Evolutionary conservation across 2,888 invertebrate genomes (phyloP).

Genomic region (Poecilus cupreus): DNA sequence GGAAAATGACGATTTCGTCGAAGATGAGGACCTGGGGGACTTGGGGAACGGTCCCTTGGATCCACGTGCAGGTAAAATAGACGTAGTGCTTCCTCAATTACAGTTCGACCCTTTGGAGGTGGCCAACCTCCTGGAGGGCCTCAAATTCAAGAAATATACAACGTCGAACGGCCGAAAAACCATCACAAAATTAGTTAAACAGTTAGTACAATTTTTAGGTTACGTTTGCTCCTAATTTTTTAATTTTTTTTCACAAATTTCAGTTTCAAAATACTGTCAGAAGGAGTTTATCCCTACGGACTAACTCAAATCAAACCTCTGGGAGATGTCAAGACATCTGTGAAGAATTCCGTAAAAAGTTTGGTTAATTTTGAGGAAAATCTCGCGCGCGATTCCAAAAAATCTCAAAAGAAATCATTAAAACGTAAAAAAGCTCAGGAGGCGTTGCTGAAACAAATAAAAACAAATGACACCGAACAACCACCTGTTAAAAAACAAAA

Average conservation of each 20-base stretch:
- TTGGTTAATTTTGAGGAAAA: constrained; percentile 69
- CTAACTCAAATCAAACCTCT: constrained; percentile 74
- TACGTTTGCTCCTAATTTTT: neutral
- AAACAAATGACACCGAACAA: neutral
- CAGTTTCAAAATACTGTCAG: constrained; percentile 78
- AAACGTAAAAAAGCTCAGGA: constrained; percentile 62
- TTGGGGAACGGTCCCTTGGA: constrained; percentile 71
- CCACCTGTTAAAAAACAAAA: constrained; percentile 19
- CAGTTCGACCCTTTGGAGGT: constrained; percentile 78
- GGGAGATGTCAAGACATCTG: constrained; percentile 65
- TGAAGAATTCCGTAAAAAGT: constrained; percentile 68
- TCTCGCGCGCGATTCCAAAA: constrained; percentile 65
- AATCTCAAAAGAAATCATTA: constrained; percentile 66
- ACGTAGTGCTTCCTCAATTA: constrained; percentile 83
- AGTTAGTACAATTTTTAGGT: constrained; percentile 67
- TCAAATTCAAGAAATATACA: constrained; percentile 74
- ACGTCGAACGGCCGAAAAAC: constrained; percentile 77
- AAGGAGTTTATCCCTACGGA: constrained; percentile 81
- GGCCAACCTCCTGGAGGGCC: constrained; percentile 74
- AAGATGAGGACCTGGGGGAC: constrained; percentile 63
- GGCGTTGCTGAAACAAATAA: constrained; percentile 52
- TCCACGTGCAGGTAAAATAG: constrained; percentile 87
- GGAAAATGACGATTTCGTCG: constrained; percentile 69
- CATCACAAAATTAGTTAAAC: constrained; percentile 74
- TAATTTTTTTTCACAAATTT: constrained; percentile 59